Conservation (phyloP, 92 coral and sea anemone genomes). For the Porites evermanni region DNA sequence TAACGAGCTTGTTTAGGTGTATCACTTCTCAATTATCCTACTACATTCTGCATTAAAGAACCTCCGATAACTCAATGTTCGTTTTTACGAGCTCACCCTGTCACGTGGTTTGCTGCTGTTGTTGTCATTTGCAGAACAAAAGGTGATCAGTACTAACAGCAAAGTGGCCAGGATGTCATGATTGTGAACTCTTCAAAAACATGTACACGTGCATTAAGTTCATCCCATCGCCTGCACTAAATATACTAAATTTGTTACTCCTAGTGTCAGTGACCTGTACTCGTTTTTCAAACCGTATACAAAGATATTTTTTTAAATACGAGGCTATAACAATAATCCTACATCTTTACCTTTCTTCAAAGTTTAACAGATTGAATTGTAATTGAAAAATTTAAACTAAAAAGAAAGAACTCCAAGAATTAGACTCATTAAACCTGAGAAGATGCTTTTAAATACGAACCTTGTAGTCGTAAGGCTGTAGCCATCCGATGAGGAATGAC, state of each 20-base stretch:
- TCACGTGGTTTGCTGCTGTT: not conserved
- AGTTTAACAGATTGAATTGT: too few species aligned
- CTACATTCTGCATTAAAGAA: too few species aligned
- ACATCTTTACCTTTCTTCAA: too few species aligned
- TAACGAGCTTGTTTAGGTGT: too few species aligned
- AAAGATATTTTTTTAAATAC: too few species aligned
- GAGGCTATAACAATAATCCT: too few species aligned
- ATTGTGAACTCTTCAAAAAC: not conserved
- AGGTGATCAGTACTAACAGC: not conserved
- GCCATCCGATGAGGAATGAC: not conserved
- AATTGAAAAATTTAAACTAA: too few species aligned
- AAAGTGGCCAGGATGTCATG: not conserved
- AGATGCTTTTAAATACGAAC: not conserved
- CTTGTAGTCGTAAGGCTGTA: not conserved
- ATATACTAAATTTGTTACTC: not conserved
- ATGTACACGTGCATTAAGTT: not conserved
- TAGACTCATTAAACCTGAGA: too few species aligned
- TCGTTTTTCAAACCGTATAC: too few species aligned
- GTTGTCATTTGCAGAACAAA: not conserved
- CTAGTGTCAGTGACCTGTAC: not conserved
- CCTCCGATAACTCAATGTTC: too few species aligned
- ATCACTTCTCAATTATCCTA: too few species aligned
- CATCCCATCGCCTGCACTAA: not conserved
- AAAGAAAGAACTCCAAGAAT: too few species aligned
- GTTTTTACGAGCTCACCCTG: not conserved